Evolutionary conservation across 2,888 invertebrate genomes (phyloP).

Genomic region (Pecten maximus): DNA sequence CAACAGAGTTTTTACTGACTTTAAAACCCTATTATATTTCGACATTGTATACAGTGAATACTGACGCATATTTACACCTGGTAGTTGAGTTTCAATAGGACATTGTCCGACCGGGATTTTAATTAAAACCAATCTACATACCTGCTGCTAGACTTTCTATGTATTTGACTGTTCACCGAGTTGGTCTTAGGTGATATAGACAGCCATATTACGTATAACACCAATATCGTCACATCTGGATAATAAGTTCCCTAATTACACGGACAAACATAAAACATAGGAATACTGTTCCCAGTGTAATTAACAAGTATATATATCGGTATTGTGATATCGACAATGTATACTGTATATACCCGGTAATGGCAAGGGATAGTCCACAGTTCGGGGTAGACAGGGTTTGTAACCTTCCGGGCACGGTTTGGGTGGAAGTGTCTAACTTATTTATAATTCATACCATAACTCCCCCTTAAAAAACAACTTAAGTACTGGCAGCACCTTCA

Average conservation of each 20-base stretch:
- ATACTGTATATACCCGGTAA: neutral
- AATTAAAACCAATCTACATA: constrained; percentile 31
- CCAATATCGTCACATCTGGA: neutral
- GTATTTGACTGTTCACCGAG: neutral
- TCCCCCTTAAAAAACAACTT: neutral
- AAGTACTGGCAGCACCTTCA: neutral
- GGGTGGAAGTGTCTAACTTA: constrained; percentile 14
- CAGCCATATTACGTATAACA: neutral
- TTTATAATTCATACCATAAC: neutral
- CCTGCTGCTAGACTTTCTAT: neutral
- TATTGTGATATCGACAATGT: neutral
- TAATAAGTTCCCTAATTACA: neutral
- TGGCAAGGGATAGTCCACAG: neutral
- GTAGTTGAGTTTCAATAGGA: neutral
- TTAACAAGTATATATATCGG: neutral
- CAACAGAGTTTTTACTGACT: neutral
- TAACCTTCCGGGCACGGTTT: neutral
- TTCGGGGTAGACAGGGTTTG: neutral
- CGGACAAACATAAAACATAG: neutral
- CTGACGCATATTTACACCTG: neutral
- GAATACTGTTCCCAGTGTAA: neutral
- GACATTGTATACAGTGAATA: neutral
- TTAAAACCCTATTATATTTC: constrained; percentile 10
- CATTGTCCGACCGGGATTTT: neutral
- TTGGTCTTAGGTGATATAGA: neutral